phyloP scores from a whole-genome alignment of 2,888 invertebrate genomes.

The Zaprionus bogoriensis region DNA sequence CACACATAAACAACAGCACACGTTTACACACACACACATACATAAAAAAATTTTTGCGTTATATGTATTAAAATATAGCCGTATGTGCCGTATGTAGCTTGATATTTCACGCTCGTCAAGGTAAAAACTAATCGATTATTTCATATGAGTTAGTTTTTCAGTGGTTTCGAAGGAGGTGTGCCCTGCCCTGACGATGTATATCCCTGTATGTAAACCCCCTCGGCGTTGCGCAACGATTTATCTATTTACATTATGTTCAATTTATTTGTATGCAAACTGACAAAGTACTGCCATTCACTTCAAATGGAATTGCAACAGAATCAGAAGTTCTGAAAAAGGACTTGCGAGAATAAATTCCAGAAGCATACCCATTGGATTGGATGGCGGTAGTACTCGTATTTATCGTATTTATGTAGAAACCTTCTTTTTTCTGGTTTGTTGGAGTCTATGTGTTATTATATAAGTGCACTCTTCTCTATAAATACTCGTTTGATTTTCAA shows the following conservation, averaged over 20 bases:
- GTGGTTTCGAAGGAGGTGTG: conserved; percentile 19
- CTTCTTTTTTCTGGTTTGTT: conserved; percentile 28
- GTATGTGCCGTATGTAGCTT: conserved; percentile 3
- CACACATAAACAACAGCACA: background rate
- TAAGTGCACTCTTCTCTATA: conserved; percentile 1
- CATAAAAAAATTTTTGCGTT: conserved; percentile 31
- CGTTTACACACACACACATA: conserved; percentile 1
- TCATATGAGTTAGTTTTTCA: conserved; percentile 46
- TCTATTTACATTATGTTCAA: background rate
- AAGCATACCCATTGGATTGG: too few species aligned
- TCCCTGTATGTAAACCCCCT: background rate
- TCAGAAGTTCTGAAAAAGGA: too few species aligned
- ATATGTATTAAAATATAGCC: conserved; percentile 4
- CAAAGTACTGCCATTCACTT: background rate
- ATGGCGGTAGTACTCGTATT: too few species aligned
- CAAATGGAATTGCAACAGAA: background rate
- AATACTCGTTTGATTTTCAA: conserved; percentile 13
- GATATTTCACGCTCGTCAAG: conserved; percentile 27
- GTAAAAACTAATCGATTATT: conserved; percentile 60
- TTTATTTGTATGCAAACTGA: background rate
- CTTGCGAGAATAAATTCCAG: too few species aligned
- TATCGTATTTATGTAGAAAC: conserved; percentile 13
- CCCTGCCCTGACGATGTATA: background rate
- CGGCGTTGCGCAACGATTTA: background rate
- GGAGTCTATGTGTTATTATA: conserved; percentile 24